phyloP scores from a whole-genome alignment of 2,888 invertebrate species.

The Diogma glabrata region DNA sequence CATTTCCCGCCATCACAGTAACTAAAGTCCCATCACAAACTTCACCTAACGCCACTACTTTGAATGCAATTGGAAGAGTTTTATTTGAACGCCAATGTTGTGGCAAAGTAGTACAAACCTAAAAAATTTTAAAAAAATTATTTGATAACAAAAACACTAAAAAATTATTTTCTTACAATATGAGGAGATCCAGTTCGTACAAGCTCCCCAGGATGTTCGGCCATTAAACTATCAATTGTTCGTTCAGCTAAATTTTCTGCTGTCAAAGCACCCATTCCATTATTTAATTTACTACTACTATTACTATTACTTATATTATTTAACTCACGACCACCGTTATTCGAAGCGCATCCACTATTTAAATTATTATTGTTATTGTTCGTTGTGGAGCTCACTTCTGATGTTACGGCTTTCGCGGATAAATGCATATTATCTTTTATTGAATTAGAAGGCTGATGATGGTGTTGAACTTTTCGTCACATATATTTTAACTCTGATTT shows the following conservation, averaged over 20 bases:
- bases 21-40: conserved; percentile 91
- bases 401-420: neutral
- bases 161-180: conserved; percentile 63
- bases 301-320: conserved; percentile 23
- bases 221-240: conserved; percentile 70
- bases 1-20: conserved; percentile 88
- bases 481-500: conserved; percentile 2
- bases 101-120: conserved; percentile 79
- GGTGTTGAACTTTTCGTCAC: conserved; percentile 5
- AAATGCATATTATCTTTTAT: conserved; percentile 2
- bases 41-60: conserved; percentile 85
- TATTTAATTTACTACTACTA: conserved; percentile 22
- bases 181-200: conserved; percentile 92
- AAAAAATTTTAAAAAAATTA: conserved; percentile 11
- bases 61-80: conserved; percentile 90
- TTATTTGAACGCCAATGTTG: conserved; percentile 97
- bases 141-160: neutral
- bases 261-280: conserved; percentile 45
- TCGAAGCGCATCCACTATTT: conserved; percentile 22
- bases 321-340: neutral
- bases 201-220: conserved; percentile 86
- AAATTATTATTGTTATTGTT: conserved; percentile 23
- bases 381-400: conserved; percentile 15
- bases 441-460: neutral
- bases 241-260: conserved; percentile 74